Evolutionary conservation across 2,888 invertebrate genomes (phyloP), one percentile per base, ranked within the genome.

Genomic region (Venusia cambrica): DNA sequence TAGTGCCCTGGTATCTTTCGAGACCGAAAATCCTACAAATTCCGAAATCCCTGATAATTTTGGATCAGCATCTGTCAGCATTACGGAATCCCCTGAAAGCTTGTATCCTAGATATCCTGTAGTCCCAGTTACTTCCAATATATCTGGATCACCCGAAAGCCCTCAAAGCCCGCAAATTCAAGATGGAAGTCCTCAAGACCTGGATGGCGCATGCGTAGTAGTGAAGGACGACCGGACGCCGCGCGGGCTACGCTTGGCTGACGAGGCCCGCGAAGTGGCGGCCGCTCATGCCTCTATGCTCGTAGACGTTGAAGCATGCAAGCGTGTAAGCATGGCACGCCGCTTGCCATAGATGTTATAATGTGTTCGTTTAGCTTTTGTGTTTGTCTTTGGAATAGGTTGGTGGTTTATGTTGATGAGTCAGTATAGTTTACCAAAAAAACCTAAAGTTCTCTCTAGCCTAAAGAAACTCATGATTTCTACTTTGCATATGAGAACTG

Each of bases 251-350:
- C 76, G 83, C 34, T 53, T 81, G 72, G 85, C 81, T n/a, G 85
- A 77, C 61, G 80, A 87, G 57, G 87, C 87, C 57, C 81, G 74
- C 64, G 78, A 77, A 71, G 84, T 85, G 59, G 81, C 85, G 58
- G 85, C 80, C 48, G 80, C 87, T 71, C 83, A 84, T 83, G 87
- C 84, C 50, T 73, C 85, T 62, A 70, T 85, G 79, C 84, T 84
- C 84, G 81, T 88, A 88, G 87, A 88, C 79, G 75, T 85, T 76
- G 87, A 87, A 89, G 89, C 90, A 90, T 89, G 90, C 88, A 90
- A 90, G 88, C 89, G 90, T 90, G 91, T 91, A 91, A 91, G 91
- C 90, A 90, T 90, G 80, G 67, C 77, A 80, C 84, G 83, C 75
- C 73, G 78, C 81, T 74, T 73, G 75, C 77, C 18, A 59, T 59